Base-by-base conservation (phyloP, 2,888 invertebrate species). In the Melipona bicolor region DNA sequence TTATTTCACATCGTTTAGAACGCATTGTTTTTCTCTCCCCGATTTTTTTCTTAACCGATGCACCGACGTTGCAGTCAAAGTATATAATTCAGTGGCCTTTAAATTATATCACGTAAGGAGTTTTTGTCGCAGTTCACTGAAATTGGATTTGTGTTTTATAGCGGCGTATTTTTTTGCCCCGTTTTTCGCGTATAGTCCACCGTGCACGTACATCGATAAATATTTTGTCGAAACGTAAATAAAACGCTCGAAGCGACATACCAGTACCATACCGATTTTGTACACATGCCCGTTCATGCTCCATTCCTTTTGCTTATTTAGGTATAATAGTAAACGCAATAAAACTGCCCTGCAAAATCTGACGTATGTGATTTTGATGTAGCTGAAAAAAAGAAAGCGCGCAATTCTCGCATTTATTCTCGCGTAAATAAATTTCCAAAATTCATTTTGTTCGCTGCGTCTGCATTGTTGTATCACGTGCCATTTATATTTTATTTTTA, bases 161-260 rank as follows among this genome's bases (percentile, higher is more conserved):
- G 36, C 36, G 0, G 36, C 1, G 15, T 65, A 65, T 36, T 65
- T 65, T 36, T 65, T 64, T 21, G 43, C 43, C 36, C 36, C 13
- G 15, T 36, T 36, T 65, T n/a, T n/a, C n/a, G 6, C 36, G 3
- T n/a, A 65, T 19, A 9, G 27, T 65, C 21, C 21, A 3, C 6
- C 64, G 36, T 65, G 36, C 64, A 43, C n/a, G n/a, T 65, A n/a
- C 36, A 24, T 17, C n/a, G 36, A 70, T 70, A 70, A 70, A 70
- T 36, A 54, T 54, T 54, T 70, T 54, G n/a, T 32, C n/a, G 69
- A n/a, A 54, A 32, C 36, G 54, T 36, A 70, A 70, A 54, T 54
- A 70, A 69, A 43, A 43, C n/a, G n/a, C n/a, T 43, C 2, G 43
- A 43, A n/a, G n/a, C 43, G n/a, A 64, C 43, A 21, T 54, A 32